A percentile compares a stretch with the other conserved stretches of the same genome.
phyloP scores from a whole-genome alignment of 2,797 vertebrate species.

The Sebastes trivittatus region DNA sequence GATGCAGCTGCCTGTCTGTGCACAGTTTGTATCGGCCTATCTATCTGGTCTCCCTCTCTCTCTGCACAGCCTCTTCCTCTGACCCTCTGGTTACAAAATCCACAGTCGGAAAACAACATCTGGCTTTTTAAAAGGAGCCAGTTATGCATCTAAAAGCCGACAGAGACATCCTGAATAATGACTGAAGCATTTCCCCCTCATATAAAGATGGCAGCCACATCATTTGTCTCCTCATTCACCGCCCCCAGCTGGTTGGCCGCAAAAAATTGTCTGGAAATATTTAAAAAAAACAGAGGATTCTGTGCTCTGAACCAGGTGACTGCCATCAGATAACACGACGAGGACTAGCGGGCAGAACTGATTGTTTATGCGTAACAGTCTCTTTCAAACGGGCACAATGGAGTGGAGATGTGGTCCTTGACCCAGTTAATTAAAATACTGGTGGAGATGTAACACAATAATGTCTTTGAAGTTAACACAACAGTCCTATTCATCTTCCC shows the following conservation, averaged over 20 bases:
- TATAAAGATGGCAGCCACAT: constrained; percentile 1
- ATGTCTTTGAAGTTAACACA: constrained; percentile 76
- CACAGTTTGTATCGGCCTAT: constrained; percentile 25
- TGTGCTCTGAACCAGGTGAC: constrained; percentile 41
- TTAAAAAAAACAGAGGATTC: neutral
- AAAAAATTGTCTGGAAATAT: neutral
- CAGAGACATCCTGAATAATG: constrained; percentile 29
- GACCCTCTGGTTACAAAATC: constrained; percentile 14
- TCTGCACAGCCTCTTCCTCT: neutral
- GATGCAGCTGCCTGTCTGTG: constrained; percentile 26
- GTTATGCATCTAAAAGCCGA: constrained; percentile 24
- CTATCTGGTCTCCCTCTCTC: constrained; percentile 6
- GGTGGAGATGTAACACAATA: constrained; percentile 66
- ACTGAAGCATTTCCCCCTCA: neutral
- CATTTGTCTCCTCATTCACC: constrained; percentile 25
- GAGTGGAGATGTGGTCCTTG: constrained; percentile 73
- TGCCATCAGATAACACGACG: constrained; percentile 36
- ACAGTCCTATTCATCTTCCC: constrained; percentile 61
- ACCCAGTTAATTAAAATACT: constrained; percentile 76
- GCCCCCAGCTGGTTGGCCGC: constrained; percentile 26
- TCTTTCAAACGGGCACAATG: constrained; percentile 55
- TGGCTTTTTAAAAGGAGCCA: constrained; percentile 47
- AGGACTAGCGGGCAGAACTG: constrained; percentile 33
- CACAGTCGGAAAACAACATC: constrained; percentile 42
- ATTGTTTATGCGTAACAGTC: constrained; percentile 57